Evolutionary conservation across 2,888 invertebrate species (phyloP), one percentile per base, ranked within the genome.

Genomic region (Malthinus flaveolus): DNA sequence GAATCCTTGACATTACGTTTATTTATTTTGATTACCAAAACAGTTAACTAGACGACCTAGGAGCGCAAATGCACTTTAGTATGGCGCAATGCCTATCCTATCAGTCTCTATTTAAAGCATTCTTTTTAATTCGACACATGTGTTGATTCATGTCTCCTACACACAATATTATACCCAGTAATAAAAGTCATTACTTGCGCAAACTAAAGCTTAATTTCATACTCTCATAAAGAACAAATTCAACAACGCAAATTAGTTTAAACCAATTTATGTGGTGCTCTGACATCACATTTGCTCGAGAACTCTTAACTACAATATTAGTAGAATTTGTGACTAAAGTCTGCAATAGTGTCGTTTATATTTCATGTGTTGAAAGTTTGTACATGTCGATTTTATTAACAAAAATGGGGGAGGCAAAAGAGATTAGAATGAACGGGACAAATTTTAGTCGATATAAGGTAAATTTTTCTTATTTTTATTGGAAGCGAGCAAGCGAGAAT

Each of bases 71-170:
- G 23, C 23, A 23, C 23, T 23, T 23, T 23, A 23, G 23, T 23
- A 23, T 23, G 23, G 23, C 23, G 23, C 5, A 23, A 23, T 3
- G 23, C 23, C 23, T 23, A 23, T 23, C 23, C 23, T 23, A 23
- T 23, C 23, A 13, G 11, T 36, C 36, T 36, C 36, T 7, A 35
- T 49, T 49, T 9, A 31, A 35, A 23, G 10, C 9, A 7, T 6
- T 23, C 37, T 49, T 36, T 37, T 49, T 48, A 49, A 48, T 33
- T 10, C 10, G 49, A 61, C 64, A 67, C 66, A 65, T 67, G 62
- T 71, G 70, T 71, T 70, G 67, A 72, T 71, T 70, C 71, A 69
- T 69, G 64, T 73, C 69, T 71, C 72, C 69, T 73, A 71, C 71
- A 42, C 39, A 42, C 23, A 72, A 70, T 62, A 68, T 69, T 70